Conservation (phyloP, 2,888 invertebrate species). For the Tethea ocularis region DNA sequence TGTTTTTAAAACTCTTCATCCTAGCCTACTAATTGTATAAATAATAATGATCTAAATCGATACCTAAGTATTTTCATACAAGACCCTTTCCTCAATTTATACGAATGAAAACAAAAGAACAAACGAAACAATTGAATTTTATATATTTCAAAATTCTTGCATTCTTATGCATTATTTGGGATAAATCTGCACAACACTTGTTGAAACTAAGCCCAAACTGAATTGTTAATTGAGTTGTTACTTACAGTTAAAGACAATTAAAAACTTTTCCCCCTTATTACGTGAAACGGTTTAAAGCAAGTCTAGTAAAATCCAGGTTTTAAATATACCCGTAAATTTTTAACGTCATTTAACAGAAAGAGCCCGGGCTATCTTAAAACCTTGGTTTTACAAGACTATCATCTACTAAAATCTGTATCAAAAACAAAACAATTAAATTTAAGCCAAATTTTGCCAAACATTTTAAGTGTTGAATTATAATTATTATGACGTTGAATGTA, state of each 20-base stretch:
- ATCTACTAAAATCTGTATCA: not conserved
- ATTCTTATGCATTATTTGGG: not conserved
- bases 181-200: not conserved
- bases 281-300: no score
- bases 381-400: no score
- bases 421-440: not conserved
- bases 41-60: not conserved
- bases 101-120: not conserved
- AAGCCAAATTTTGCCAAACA: not conserved
- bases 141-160: no score
- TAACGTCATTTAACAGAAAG: no score
- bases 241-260: no score
- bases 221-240: no score
- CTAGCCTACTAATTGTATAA: not conserved
- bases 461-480: not conserved
- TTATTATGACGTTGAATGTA: not conserved
- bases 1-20: slow-evolving; percentile 19
- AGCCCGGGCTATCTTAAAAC: no score
- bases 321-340: no score
- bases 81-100: not conserved
- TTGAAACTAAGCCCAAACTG: not conserved
- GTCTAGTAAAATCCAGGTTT: no score
- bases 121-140: not conserved
- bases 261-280: no score
- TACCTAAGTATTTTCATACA: not conserved